Base-by-base conservation (phyloP, 2,888 invertebrate species). In the Emmelina monodactyla region DNA sequence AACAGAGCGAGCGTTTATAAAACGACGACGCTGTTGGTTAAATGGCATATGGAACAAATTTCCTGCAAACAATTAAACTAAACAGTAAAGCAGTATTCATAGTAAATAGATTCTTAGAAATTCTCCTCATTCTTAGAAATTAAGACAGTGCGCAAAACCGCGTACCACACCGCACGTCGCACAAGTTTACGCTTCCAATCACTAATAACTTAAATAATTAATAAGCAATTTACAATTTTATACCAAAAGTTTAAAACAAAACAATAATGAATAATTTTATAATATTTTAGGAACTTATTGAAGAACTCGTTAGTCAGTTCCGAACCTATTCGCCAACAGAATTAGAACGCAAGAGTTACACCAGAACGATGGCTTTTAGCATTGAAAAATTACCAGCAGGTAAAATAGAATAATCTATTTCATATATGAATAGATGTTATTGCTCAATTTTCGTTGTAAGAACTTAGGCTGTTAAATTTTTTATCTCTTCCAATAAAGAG, bases 301-400 rank as follows among this genome's bases (percentile, higher is more conserved):
- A 71, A 33, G 62, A 75, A 30, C 51, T 85, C 12, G 44, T 84
- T 1, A 50, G 53, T 1, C 76, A 80, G 42, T 85, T 84, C 49
- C 68, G 64, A 35, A 64, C 62, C 9, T 59, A 59, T 45, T 49
- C 69, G 6, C 69, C 70, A 4, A 63, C 68, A 35, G 56, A 65
- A 42, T 43, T 75, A 43, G 55, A 70, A 53, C 41, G 49, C 30
- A 61, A 58, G 51, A 63, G 70, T 45, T 68, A 64, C 34, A 70
- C 64, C 2, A 59, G 76, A 38, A 65, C 59, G 31, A 82, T 85
- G 68, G 88, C 84, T 0, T 86, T 83, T 46, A 75, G 83, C 7
- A 61, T 88, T 29, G 88, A 88, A 60, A 82, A 85, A 39, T 55
- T 88, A 38, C 86, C 85, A 3, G 85, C 84, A 53, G 87, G 88